Conservation (phyloP, 30 jellyfish, hydroid and myxozoan species). For the Cassiopea xamachana region DNA sequence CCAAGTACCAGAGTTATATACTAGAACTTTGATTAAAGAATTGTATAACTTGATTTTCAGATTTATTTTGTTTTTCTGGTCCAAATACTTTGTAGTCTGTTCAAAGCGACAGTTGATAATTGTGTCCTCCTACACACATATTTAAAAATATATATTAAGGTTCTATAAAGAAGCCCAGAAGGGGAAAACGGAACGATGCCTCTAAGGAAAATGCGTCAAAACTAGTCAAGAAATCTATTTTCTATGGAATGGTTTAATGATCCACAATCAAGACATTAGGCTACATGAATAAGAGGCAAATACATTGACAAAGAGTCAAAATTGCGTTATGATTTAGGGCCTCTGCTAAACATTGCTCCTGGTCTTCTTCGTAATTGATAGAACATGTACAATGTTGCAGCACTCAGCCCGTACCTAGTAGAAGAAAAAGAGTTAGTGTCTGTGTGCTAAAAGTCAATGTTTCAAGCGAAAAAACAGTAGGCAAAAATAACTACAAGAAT, state of each 20-base stretch:
- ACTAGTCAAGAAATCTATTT: too few species aligned
- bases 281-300: background rate
- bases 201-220: too few species aligned
- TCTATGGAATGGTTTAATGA: too few species aligned
- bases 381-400: slow-evolving; percentile 82
- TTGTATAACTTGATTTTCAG: slow-evolving; percentile 33
- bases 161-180: too few species aligned
- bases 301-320: background rate
- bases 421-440: background rate
- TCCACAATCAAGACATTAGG: background rate
- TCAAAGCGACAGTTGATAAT: background rate
- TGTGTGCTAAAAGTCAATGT: background rate
- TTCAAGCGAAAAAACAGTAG: too few species aligned
- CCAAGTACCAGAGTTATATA: slow-evolving; percentile 50
- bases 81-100: background rate
- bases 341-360: slow-evolving; percentile 70
- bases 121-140: background rate
- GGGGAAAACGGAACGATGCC: too few species aligned
- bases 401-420: slow-evolving; percentile 80
- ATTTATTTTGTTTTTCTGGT: background rate
- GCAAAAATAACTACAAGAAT: too few species aligned
- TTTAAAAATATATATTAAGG: too few species aligned
- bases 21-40: slow-evolving; percentile 29
- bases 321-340: slow-evolving; percentile 28
- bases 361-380: slow-evolving; percentile 83